Evolutionary conservation across 2,888 invertebrate genomes (phyloP).

Genomic region (Drosophila prolongata): DNA sequence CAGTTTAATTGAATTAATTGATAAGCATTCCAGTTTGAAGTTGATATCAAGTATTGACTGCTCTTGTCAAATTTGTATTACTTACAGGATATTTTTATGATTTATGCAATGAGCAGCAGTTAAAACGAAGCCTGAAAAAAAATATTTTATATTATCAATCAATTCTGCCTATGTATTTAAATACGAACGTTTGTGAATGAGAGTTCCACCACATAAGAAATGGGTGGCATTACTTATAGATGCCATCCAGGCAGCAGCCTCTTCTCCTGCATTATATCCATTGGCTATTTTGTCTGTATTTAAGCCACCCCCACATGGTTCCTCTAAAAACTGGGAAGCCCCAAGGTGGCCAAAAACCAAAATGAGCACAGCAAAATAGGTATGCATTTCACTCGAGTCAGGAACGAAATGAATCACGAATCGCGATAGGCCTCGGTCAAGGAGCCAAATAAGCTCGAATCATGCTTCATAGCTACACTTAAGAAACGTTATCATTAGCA

Average conservation of each 20-base stretch:
- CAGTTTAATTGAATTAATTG: too few relatives aligned
- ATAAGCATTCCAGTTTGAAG: too few relatives aligned
- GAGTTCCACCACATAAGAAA: constrained; percentile 8
- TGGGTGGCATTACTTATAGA: neutral
- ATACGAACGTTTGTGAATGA: constrained; percentile 12
- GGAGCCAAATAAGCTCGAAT: too few relatives aligned
- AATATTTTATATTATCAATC: neutral
- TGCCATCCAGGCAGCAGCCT: constrained; percentile 7
- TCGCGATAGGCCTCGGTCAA: too few relatives aligned
- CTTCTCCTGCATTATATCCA: neutral
- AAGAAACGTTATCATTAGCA: too few relatives aligned
- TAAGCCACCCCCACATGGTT: neutral
- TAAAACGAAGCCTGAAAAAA: constrained; percentile 7
- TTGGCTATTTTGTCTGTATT: neutral
- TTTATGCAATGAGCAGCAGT: constrained; percentile 21
- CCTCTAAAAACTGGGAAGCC: neutral
- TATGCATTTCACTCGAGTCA: neutral
- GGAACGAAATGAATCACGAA: neutral
- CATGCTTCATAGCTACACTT: too few relatives aligned
- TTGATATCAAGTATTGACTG: too few relatives aligned
- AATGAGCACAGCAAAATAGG: neutral
- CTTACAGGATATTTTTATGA: neutral
- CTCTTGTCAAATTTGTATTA: neutral
- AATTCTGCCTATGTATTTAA: neutral
- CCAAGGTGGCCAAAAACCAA: neutral